Evolutionary conservation across 64 coral and sea anemone genomes (phyloP).

Genomic region (Montipora sp.): DNA sequence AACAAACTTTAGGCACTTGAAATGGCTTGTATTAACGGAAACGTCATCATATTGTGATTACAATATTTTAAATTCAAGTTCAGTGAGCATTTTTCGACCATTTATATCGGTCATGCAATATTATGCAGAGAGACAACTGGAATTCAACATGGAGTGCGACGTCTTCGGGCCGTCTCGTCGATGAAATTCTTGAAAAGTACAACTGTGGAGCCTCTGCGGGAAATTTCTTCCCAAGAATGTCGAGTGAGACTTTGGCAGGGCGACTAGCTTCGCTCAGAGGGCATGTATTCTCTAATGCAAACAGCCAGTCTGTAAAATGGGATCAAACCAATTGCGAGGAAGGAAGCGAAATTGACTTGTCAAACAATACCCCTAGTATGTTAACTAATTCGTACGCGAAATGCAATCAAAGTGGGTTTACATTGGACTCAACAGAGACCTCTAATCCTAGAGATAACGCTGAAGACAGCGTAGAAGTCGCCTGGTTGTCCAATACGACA

Average conservation of each 20-base stretch:
- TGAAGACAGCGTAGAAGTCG: neutral
- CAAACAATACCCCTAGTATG: slow-evolving; percentile 59
- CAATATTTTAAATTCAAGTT: neutral
- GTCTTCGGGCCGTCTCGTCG: slow-evolving; percentile 13
- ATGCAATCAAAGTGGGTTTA: slow-evolving; percentile 33
- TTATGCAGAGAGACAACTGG: neutral
- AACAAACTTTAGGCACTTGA: neutral
- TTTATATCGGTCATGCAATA: slow-evolving; percentile 8
- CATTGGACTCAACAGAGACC: neutral
- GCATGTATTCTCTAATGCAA: slow-evolving; percentile 73
- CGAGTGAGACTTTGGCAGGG: slow-evolving; percentile 43
- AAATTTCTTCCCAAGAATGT: slow-evolving; percentile 61
- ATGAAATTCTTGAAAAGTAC: slow-evolving; percentile 68
- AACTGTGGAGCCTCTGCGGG: neutral
- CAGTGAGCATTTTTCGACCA: neutral
- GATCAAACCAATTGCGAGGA: slow-evolving; percentile 66
- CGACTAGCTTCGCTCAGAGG: slow-evolving; percentile 54
- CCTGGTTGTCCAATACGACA: neutral
- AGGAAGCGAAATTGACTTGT: slow-evolving; percentile 57
- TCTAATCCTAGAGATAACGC: neutral
- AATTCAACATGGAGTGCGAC: slow-evolving; percentile 29
- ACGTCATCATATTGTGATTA: neutral
- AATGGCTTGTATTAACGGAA: neutral
- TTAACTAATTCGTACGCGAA: slow-evolving; percentile 32
- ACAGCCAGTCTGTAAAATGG: slow-evolving; percentile 19